phyloP scores from a whole-genome alignment of 2,888 invertebrate species.

The Drosophila formosana region DNA sequence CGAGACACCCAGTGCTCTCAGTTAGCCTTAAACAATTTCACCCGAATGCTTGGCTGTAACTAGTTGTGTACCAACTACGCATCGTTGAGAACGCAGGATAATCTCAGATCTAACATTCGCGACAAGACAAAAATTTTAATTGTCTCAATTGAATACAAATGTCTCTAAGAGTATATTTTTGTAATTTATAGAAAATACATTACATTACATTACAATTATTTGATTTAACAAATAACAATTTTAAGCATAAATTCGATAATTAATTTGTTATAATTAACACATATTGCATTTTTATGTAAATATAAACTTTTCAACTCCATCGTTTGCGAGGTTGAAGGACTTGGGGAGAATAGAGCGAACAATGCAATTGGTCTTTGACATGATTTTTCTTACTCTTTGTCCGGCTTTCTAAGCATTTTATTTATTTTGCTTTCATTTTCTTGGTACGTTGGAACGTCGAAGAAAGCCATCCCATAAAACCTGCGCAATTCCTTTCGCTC shows the following conservation, averaged over 20 bases:
- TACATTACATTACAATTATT: too few relatives aligned
- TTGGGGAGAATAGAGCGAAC: constrained; percentile 26
- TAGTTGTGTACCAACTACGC: too few relatives aligned
- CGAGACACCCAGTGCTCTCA: not conserved
- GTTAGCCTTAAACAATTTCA: too few relatives aligned
- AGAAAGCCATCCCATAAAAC: constrained; percentile 14
- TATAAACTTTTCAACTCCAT: not conserved
- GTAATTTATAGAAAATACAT: too few relatives aligned
- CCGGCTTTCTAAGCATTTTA: constrained; percentile 37
- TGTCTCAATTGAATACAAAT: too few relatives aligned
- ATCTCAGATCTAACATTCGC: too few relatives aligned
- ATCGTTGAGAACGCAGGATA: too few relatives aligned
- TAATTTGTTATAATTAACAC: not conserved
- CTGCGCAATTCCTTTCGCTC: constrained; percentile 30
- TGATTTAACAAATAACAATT: too few relatives aligned
- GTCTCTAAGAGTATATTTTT: too few relatives aligned
- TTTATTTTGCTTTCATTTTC: constrained; percentile 69
- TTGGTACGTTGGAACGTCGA: constrained; percentile 29
- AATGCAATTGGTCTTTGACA: constrained; percentile 51
- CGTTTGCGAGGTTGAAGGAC: not conserved
- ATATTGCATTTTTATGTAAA: too few relatives aligned
- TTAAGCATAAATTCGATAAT: not conserved
- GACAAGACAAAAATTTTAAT: too few relatives aligned
- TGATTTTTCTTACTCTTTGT: constrained; percentile 36
- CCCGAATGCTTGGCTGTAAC: too few relatives aligned